Evolutionary conservation across 2,888 invertebrate species (phyloP).

Genomic region (Temnothorax unifasciatus): DNA sequence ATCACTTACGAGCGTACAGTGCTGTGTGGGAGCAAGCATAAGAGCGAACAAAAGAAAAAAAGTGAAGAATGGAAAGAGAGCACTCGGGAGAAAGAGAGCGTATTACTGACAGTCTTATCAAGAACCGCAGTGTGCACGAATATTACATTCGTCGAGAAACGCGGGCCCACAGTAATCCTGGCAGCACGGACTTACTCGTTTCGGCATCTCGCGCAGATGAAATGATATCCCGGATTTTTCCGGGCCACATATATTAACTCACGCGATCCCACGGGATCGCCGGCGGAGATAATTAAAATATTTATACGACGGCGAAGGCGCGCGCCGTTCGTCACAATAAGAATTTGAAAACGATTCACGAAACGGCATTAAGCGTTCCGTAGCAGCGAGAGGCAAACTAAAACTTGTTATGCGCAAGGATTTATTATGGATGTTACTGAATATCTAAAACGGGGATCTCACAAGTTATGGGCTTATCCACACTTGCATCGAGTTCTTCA

Average conservation of each 20-base stretch:
- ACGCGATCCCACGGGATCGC: constrained; percentile 3
- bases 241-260: constrained; percentile 26
- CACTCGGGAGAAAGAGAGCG: constrained; percentile 31
- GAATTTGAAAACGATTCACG: constrained; percentile 16
- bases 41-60: constrained; percentile 15
- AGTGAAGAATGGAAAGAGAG: constrained; percentile 32
- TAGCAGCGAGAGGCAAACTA: background rate
- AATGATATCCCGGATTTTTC: constrained; percentile 53
- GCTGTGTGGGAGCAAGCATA: constrained; percentile 8
- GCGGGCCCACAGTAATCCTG: constrained; percentile 5
- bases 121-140: constrained; percentile 58
- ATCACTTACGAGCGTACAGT: constrained; percentile 29
- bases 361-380: background rate
- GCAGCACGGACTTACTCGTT: constrained; percentile 27
- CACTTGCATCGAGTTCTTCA: background rate
- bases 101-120: constrained; percentile 54
- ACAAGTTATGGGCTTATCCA: background rate
- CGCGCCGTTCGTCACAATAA: constrained; percentile 4
- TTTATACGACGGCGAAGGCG: constrained; percentile 10
- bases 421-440: background rate
- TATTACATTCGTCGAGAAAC: constrained; percentile 65
- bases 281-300: constrained; percentile 47
- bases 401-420: background rate
- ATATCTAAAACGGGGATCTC: background rate
- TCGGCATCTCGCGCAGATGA: constrained; percentile 24